Base-by-base conservation (phyloP, 64 coral and sea anemone species). In the Pocillopora damicornis region DNA sequence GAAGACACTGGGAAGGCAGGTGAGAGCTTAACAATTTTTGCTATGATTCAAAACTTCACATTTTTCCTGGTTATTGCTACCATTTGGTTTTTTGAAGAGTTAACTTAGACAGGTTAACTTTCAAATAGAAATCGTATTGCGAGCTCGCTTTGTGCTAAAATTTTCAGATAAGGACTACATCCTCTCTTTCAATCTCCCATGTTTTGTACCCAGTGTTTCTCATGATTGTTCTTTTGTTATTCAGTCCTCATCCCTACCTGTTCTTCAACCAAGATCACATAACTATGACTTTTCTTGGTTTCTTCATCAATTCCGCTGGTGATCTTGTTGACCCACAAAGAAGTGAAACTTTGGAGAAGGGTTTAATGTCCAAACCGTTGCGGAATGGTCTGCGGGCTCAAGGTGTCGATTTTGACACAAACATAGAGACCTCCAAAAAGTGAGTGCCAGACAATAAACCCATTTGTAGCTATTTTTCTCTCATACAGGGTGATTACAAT, bases 211-310 rank as follows among this genome's bases (percentile, higher is more conserved):
- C 68, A 69, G 45, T 20, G 35, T 75, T 4, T 9, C 6, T 59
- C 0, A 38, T 15, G 12, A 56, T 58, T 22, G 14, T 58, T 22
- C 42, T 25, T 88, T 23, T 89, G 34, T 15, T 11, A 56, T 78
- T n/a, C 58, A 98, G 95, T 74, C 89, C 95, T 34, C 95, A 98
- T 63, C 95, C 95, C 0, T 98, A 98, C 62, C 91, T 98, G 57
- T 98, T 98, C 66, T 98, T 98, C 87, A 98, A 98, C 59, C 60
- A 91, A 88, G 95, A 98, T 36, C 92, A 78, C 68, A 79, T 87
- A 35, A 94, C 92, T 34, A 89, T 98, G 95, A 98, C 95, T 0
- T 98, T 98, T 87, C 87, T 98, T 74, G 95, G 95, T 76, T 98
- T 98, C 72, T 83, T 35, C 60, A 88, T 98, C 76, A 94, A 91